A percentile compares a stretch with the other conserved stretches of the same genome.
These are phyloP conservation scores for Deilephila elpenor DNA, from an alignment of 2,888 invertebrate species.

Conservation along the genomic window DNA sequence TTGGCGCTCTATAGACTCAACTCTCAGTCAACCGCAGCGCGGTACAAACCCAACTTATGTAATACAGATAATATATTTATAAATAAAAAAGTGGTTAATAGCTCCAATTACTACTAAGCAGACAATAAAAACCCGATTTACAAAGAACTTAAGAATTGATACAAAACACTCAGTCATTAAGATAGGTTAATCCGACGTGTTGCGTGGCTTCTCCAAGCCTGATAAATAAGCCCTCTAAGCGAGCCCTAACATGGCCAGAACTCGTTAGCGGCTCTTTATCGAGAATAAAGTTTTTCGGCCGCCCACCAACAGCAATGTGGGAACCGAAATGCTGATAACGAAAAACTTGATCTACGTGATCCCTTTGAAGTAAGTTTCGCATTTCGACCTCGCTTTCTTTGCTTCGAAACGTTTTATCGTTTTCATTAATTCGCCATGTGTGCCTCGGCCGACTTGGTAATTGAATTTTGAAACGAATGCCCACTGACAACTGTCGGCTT, in stretches of 20 bases:
- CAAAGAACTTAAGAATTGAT: slow-evolving; percentile 11
- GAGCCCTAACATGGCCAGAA: slow-evolving; percentile 52
- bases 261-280: slow-evolving; percentile 70
- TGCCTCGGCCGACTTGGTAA: slow-evolving; percentile 25
- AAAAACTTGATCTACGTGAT: slow-evolving; percentile 65
- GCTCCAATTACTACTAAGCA: neutral
- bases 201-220: slow-evolving; percentile 50
- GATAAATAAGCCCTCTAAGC: slow-evolving; percentile 48
- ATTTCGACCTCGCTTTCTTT: slow-evolving; percentile 35
- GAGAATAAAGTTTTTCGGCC: slow-evolving; percentile 57
- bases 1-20: too few species aligned
- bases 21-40: too few species aligned
- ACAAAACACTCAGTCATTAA: slow-evolving; percentile 51
- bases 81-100: neutral
- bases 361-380: slow-evolving; percentile 56
- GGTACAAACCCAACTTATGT: too few species aligned
- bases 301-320: slow-evolving; percentile 50
- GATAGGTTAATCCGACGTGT: slow-evolving; percentile 51
- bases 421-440: slow-evolving; percentile 40
- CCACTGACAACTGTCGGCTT: slow-evolving; percentile 14
- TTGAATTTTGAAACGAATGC: slow-evolving; percentile 31
- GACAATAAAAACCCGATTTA: neutral
- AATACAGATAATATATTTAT: too few species aligned
- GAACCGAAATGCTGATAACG: slow-evolving; percentile 61
- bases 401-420: slow-evolving; percentile 38